Conservation (phyloP, 92 coral and sea anemone species). For the Palythoa grandiflora region DNA sequence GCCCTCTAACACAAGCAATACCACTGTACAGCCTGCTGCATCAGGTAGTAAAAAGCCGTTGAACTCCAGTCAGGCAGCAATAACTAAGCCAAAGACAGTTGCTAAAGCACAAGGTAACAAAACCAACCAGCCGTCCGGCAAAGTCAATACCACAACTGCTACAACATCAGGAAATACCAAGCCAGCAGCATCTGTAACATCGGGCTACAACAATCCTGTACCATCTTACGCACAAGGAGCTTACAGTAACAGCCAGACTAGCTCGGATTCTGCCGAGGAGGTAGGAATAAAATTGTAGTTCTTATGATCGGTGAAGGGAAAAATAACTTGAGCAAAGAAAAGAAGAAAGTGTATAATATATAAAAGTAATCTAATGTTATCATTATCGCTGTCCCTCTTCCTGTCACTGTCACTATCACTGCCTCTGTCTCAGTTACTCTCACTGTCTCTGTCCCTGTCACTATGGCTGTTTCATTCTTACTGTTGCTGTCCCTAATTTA, state of each 20-base stretch:
- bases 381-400: neutral
- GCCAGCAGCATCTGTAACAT: neutral
- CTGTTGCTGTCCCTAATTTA: too few relatives aligned
- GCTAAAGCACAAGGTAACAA: neutral
- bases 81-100: neutral
- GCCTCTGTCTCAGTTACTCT: neutral
- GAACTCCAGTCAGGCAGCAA: neutral
- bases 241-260: neutral
- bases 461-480: neutral
- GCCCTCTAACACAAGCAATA: neutral
- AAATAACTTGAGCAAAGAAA: too few relatives aligned
- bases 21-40: neutral
- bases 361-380: too few relatives aligned
- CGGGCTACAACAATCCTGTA: neutral
- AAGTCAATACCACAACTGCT: neutral
- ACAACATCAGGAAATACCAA: neutral
- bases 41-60: neutral
- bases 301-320: neutral
- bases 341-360: too few relatives aligned
- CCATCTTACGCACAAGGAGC: neutral
- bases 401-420: neutral
- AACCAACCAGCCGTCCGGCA: neutral
- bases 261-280: slow-evolving; percentile 4
- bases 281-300: neutral
- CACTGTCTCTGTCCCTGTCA: neutral